phyloP scores from a whole-genome alignment of 1,140 invertebrate genomes.

The Patella vulgata region DNA sequence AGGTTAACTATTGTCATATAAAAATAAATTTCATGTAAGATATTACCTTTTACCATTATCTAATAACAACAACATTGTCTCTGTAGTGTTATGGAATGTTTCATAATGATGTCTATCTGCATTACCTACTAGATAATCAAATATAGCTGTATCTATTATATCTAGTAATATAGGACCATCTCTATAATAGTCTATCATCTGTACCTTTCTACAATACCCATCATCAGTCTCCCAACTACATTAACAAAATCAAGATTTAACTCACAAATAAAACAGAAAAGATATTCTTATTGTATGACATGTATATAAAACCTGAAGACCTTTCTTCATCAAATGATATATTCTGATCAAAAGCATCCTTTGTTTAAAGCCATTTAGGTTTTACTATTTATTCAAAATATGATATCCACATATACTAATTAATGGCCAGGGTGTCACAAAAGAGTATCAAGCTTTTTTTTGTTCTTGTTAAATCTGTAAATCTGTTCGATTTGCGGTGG shows the following conservation, averaged over 20 bases:
- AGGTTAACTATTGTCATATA: no score
- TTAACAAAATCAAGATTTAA: constrained; percentile 3
- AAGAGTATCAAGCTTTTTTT: no score
- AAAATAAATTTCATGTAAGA: neutral
- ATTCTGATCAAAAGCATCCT: no score
- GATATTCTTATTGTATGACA: no score
- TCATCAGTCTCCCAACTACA: constrained; percentile 81
- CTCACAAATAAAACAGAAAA: neutral
- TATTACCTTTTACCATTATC: constrained; percentile 91
- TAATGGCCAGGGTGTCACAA: no score
- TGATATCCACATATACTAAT: no score
- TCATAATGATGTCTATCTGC: constrained; percentile 95
- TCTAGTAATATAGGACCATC: constrained; percentile 77
- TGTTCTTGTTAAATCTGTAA: no score
- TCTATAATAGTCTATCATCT: constrained; percentile 50
- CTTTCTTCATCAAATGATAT: no score
- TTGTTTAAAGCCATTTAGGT: no score
- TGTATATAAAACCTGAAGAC: no score
- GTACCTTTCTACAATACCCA: constrained; percentile 81
- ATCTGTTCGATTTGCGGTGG: no score
- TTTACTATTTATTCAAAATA: no score
- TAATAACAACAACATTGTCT: constrained; percentile 77
- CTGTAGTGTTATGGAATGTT: constrained; percentile 72
- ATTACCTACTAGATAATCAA: constrained; percentile 95
- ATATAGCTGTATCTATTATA: constrained; percentile 86